Percentiles rank a stretch among this genome's conserved stretches.
phyloP scores from a whole-genome alignment of 2,113 vertebrate genomes.

The Sturnus vulgaris region DNA sequence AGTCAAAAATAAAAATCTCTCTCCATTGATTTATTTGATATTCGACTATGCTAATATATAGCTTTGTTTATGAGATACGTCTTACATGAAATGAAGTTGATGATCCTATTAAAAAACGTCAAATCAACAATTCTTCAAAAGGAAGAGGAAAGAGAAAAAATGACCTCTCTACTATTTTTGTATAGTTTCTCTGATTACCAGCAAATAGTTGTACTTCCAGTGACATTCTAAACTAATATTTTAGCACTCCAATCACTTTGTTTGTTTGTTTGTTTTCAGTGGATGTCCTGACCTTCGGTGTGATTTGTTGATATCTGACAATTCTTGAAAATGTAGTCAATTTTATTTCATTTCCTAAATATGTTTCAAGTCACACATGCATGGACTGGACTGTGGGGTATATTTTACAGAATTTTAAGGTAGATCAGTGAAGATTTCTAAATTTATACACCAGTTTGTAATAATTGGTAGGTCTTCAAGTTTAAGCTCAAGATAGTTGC shows the following conservation, averaged over 20 bases:
- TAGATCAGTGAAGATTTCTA: background rate
- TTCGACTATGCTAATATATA: background rate
- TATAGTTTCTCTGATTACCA: background rate
- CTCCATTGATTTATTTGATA: background rate
- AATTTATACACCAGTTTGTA: background rate
- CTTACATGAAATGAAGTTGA: background rate
- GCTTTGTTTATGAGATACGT: background rate
- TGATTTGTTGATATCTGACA: background rate
- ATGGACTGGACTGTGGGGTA: background rate
- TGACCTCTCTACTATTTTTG: fast-evolving
- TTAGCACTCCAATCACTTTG: background rate
- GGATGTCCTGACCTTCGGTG: background rate
- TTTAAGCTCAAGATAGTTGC: background rate
- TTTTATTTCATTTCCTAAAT: background rate
- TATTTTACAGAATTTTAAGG: background rate
- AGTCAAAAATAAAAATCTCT: background rate
- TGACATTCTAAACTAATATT: background rate
- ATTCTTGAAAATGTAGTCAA: background rate
- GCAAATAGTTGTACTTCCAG: background rate
- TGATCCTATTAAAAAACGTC: background rate
- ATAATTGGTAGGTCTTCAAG: background rate
- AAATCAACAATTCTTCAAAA: background rate
- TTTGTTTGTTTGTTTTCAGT: background rate
- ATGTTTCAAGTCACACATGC: fast-evolving
- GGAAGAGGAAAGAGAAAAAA: background rate